These are phyloP conservation scores for Rafetus swinhoei DNA, from an alignment of 2,113 vertebrate species.

Conservation along the genomic window DNA sequence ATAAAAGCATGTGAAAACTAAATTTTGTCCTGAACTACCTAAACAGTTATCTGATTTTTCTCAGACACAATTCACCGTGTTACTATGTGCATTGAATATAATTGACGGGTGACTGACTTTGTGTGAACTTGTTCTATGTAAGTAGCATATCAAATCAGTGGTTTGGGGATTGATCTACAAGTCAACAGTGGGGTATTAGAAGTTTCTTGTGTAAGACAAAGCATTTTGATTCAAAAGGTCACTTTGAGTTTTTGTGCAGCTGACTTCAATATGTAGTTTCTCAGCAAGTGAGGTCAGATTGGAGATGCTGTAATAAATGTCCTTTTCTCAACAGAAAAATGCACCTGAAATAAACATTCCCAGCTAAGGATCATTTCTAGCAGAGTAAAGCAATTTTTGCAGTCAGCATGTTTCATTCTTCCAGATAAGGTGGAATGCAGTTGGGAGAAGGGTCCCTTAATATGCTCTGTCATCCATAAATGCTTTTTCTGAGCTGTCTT, in stretches of 20 bases:
- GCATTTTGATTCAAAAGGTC: slow-evolving; percentile 69
- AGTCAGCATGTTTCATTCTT: slow-evolving; percentile 63
- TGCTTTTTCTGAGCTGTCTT: slow-evolving; percentile 65
- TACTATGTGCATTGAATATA: background rate
- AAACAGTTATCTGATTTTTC: background rate
- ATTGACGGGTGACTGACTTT: slow-evolving; percentile 22
- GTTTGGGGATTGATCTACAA: slow-evolving; percentile 44
- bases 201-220: slow-evolving; percentile 33
- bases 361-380: slow-evolving; percentile 64
- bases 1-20: slow-evolving; percentile 6
- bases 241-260: slow-evolving; percentile 58
- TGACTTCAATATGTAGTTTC: slow-evolving; percentile 70
- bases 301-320: slow-evolving; percentile 62
- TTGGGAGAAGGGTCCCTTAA: slow-evolving; percentile 71
- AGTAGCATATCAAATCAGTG: slow-evolving; percentile 54
- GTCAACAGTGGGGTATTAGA: slow-evolving; percentile 66
- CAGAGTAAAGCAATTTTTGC: slow-evolving; percentile 72
- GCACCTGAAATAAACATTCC: slow-evolving; percentile 69
- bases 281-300: slow-evolving; percentile 60
- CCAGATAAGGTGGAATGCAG: slow-evolving; percentile 50
- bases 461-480: slow-evolving; percentile 64
- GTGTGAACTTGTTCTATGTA: slow-evolving; percentile 33
- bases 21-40: background rate
- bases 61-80: slow-evolving; percentile 6
- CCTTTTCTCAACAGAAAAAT: slow-evolving; percentile 71